These are phyloP conservation scores for Lithobates pipiens DNA, from an alignment of 2,797 vertebrate species.

Conservation along the genomic window DNA sequence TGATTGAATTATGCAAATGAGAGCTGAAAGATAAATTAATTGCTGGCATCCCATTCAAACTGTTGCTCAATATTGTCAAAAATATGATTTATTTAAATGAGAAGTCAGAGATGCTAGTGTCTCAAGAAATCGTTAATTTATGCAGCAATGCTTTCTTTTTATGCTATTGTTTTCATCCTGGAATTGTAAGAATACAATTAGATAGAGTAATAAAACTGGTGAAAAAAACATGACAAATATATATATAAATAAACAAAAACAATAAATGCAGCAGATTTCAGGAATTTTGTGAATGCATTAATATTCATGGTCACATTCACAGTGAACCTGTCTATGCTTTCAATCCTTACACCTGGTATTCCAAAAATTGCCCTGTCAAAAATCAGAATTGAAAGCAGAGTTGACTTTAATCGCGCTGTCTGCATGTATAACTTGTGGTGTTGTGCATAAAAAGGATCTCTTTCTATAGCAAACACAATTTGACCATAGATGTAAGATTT, in stretches of 20 bases:
- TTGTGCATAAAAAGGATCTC: neutral
- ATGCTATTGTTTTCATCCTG: neutral
- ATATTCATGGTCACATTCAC: neutral
- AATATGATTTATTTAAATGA: slow-evolving; percentile 31
- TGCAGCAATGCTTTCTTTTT: slow-evolving; percentile 26
- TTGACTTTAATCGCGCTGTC: neutral
- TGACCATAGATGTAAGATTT: no score
- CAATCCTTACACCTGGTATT: neutral
- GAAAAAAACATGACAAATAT: neutral
- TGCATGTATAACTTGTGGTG: neutral
- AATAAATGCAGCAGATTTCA: neutral
- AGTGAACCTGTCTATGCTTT: neutral
- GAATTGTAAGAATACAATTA: slow-evolving; percentile 17
- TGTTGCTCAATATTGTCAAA: slow-evolving; percentile 26
- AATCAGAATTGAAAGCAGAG: neutral
- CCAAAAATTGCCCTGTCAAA: neutral
- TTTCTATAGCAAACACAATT: neutral
- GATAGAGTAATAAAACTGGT: slow-evolving; percentile 15
- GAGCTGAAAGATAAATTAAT: slow-evolving; percentile 40
- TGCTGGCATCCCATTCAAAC: slow-evolving; percentile 14
- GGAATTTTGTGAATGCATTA: neutral
- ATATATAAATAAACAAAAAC: neutral
- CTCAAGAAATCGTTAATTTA: slow-evolving; percentile 34
- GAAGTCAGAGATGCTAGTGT: slow-evolving; percentile 21
- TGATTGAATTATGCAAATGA: slow-evolving; percentile 42